phyloP scores from a whole-genome alignment of 2,797 vertebrate genomes.

The Acanthis flammea region DNA sequence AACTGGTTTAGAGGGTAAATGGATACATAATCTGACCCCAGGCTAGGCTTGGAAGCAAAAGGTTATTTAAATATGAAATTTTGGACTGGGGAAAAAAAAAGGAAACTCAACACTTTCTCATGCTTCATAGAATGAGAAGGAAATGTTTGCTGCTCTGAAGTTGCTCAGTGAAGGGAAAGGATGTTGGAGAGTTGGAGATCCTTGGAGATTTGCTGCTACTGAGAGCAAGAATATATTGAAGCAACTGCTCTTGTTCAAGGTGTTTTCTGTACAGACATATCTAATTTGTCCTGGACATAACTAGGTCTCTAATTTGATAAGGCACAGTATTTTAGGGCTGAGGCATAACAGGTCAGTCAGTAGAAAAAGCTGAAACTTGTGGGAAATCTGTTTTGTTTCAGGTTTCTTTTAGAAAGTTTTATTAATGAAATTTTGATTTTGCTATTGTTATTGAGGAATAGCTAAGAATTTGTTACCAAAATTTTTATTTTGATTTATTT shows the following conservation, averaged over 20 bases:
- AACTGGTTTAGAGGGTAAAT: neutral
- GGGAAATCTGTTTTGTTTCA: neutral
- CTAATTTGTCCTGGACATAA: neutral
- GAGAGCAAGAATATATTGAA: neutral
- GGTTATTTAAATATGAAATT: neutral
- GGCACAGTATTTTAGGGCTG: neutral
- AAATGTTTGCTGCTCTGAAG: neutral
- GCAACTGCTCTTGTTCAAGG: neutral
- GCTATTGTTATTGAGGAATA: neutral
- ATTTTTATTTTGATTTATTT: neutral
- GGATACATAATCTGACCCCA: neutral
- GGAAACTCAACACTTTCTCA: neutral
- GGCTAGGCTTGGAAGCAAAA: neutral
- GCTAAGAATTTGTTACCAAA: neutral
- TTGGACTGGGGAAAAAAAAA: neutral
- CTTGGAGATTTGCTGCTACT: neutral
- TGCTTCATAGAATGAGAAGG: neutral
- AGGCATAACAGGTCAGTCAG: neutral
- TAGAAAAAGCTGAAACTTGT: neutral
- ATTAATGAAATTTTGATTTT: neutral
- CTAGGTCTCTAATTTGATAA: neutral
- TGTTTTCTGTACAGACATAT: neutral
- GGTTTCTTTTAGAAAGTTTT: neutral
- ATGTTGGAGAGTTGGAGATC: neutral
- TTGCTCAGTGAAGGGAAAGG: neutral